Conservation (phyloP, 2,888 invertebrate species). For the Antheraea assamensis region DNA sequence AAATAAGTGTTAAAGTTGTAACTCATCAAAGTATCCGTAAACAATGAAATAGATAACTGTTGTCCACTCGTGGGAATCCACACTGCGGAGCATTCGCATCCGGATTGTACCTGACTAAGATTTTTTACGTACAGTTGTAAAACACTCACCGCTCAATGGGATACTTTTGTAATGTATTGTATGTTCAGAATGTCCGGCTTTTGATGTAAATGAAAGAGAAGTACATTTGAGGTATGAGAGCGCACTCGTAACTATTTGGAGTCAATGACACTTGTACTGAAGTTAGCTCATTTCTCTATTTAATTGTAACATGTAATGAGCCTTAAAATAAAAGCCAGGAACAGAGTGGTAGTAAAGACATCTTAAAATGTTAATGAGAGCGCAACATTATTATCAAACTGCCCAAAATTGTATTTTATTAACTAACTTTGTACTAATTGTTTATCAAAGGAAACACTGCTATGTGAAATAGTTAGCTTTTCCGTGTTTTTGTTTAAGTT, state of each 20-base stretch:
- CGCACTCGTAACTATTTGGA: slow-evolving; percentile 23
- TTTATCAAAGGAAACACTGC: neutral
- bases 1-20: slow-evolving; percentile 65
- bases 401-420: neutral
- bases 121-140: slow-evolving; percentile 66
- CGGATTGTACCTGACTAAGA: slow-evolving; percentile 64
- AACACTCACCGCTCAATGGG: slow-evolving; percentile 70
- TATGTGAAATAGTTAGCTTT: neutral
- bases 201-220: slow-evolving; percentile 13
- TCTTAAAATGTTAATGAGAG: neutral
- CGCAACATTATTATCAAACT: neutral
- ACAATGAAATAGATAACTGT: slow-evolving; percentile 47
- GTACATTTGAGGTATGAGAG: slow-evolving; percentile 3
- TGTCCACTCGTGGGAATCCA: slow-evolving; percentile 71
- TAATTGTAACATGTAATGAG: slow-evolving; percentile 33
- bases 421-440: too few species aligned
- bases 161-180: slow-evolving; percentile 53
- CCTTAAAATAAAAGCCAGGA: slow-evolving; percentile 6
- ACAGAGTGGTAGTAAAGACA: neutral
- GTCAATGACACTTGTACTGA: slow-evolving; percentile 43
- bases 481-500: neutral
- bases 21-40: slow-evolving; percentile 62
- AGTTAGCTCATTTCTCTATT: slow-evolving; percentile 41
- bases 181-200: slow-evolving; percentile 50
- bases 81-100: slow-evolving; percentile 66